Conservation (phyloP, 2,113 vertebrate species). For the Sclerurus mexicanus region DNA sequence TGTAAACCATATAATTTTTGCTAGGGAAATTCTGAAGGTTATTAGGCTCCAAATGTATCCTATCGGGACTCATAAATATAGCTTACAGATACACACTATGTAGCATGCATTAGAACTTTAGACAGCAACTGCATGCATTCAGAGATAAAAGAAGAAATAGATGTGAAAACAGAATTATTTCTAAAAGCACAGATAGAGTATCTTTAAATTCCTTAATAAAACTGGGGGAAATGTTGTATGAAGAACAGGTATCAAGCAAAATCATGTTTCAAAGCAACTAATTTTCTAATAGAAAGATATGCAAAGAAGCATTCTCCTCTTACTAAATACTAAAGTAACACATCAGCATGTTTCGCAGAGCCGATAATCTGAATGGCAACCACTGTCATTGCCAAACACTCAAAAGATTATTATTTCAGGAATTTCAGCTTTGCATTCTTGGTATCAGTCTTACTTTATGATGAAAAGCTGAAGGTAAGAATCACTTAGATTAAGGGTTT, state of each 20-base stretch:
- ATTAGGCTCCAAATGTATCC: background rate
- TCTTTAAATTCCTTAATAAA: background rate
- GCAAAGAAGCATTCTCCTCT: background rate
- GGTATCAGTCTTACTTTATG: background rate
- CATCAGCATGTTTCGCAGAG: background rate
- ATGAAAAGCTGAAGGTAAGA: background rate
- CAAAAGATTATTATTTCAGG: background rate
- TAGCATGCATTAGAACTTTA: background rate
- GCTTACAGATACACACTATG: background rate
- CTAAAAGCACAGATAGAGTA: background rate
- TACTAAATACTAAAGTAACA: background rate
- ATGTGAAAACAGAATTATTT: background rate
- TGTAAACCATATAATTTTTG: background rate
- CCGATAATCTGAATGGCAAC: background rate
- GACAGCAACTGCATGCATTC: background rate
- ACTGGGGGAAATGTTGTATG: background rate
- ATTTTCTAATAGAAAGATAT: background rate
- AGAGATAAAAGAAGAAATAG: background rate
- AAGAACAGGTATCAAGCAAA: background rate
- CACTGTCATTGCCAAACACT: background rate
- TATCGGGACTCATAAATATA: background rate
- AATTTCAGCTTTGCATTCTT: background rate
- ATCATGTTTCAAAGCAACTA: background rate
- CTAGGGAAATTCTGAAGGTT: background rate
- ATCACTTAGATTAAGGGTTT: background rate